Evolutionary conservation across 2,888 invertebrate genomes (phyloP).

Genomic region (Trileptium ribeirensis): DNA sequence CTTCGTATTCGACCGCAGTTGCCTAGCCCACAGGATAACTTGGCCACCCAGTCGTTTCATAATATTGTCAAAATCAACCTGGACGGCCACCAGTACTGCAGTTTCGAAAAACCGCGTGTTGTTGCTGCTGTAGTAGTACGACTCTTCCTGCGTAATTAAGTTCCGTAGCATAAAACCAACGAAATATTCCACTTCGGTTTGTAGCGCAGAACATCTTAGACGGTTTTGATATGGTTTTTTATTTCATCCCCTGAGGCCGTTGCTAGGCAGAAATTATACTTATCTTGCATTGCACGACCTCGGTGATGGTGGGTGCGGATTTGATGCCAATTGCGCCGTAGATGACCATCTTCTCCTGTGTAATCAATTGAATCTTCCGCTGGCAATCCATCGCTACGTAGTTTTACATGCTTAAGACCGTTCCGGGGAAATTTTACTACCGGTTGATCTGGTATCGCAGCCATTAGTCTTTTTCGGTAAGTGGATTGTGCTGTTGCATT

Average conservation of each 20-base stretch:
- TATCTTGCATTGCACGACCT: not conserved
- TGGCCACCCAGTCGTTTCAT: not conserved
- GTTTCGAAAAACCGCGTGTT: not conserved
- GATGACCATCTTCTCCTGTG: not conserved
- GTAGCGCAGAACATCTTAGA: not conserved
- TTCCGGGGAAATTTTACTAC: not conserved
- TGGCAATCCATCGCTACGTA: not conserved
- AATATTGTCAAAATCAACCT: not conserved
- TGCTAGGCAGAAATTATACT: not conserved
- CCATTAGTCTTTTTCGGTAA: not conserved
- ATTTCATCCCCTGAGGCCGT: not conserved
- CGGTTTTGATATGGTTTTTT: not conserved
- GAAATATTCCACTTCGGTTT: not conserved
- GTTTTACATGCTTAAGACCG: not conserved
- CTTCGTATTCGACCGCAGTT: not conserved
- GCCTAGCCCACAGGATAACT: not conserved
- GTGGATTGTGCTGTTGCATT: not conserved
- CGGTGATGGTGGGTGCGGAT: not conserved
- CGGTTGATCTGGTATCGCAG: not conserved
- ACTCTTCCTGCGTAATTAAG: not conserved
- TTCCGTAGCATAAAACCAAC: not conserved
- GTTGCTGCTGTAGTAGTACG: not conserved
- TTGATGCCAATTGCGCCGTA: not conserved
- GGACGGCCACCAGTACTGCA: not conserved
- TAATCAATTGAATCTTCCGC: not conserved